phyloP scores from a whole-genome alignment of 2,888 invertebrate species.

The Brenthis daphne region DNA sequence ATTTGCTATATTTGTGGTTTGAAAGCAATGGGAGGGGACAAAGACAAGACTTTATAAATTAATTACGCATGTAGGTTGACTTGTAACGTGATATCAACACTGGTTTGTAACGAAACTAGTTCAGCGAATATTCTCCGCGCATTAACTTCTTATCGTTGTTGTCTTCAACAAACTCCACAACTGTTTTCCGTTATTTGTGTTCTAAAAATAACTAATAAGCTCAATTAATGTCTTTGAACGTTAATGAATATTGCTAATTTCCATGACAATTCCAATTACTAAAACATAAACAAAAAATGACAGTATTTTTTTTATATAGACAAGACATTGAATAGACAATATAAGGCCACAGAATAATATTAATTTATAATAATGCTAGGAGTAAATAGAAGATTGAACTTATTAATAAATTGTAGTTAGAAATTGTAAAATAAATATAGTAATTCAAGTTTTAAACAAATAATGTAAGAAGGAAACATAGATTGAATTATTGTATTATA shows the following conservation, averaged over 20 bases:
- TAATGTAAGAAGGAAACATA: too few relatives aligned
- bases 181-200: slow-evolving; percentile 36
- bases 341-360: slow-evolving; percentile 8
- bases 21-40: slow-evolving; percentile 24
- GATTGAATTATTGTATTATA: too few relatives aligned
- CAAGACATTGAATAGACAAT: slow-evolving; percentile 16
- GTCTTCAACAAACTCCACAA: slow-evolving; percentile 37
- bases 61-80: slow-evolving; percentile 44
- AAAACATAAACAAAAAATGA: slow-evolving; percentile 33
- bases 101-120: slow-evolving; percentile 37
- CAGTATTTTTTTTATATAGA: slow-evolving; percentile 29
- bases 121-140: slow-evolving; percentile 42
- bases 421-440: too few relatives aligned
- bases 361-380: neutral
- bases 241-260: slow-evolving; percentile 24
- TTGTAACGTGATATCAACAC: slow-evolving; percentile 49
- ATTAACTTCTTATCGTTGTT: slow-evolving; percentile 39
- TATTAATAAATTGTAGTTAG: too few relatives aligned
- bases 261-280: slow-evolving; percentile 23
- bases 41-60: slow-evolving; percentile 39
- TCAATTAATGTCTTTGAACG: slow-evolving; percentile 17
- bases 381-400: neutral
- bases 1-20: slow-evolving; percentile 29
- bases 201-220: slow-evolving; percentile 33
- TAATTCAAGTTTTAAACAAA: too few relatives aligned